Base-by-base conservation (phyloP, 2,888 invertebrate species). In the Latheticus oryzae region DNA sequence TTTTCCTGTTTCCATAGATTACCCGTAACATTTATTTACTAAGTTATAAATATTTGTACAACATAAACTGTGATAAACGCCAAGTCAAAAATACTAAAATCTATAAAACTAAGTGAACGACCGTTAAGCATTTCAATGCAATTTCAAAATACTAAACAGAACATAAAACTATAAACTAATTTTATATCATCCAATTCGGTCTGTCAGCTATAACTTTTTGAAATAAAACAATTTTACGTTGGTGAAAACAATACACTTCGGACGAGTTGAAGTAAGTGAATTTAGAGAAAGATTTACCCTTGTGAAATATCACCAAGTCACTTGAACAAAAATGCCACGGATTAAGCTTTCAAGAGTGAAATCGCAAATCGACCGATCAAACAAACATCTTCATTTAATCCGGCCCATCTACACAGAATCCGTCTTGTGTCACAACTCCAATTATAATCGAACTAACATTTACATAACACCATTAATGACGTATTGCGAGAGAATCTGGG, bases 401-500 rank as follows among this genome's bases (percentile, higher is more conserved):
- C n/a, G n/a, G n/a, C n/a, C n/a, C n/a, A n/a, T n/a, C n/a, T n/a
- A n/a, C n/a, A n/a, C n/a, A n/a, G 33, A 11, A 8, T n/a, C 19
- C 35, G 35, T 13, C 11, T 16, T 42, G 45, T 45, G 47, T 47
- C 35, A 50, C n/a, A n/a, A n/a, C n/a, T 24, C 24, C 24, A 28
- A 28, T 45, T 16, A 47, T 33, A 12, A 33, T 28, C 37, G 9
- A 43, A 43, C 21, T 11, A 26, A 32, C 32, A 50, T 52, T 52
- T 52, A 52, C 52, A 37, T 52, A 52, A 52, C 52, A 52, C 9
- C 32, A 32, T 38, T 17, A 33, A 28, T 28, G 50, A 37, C 26
- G 50, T 47, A 28, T 42, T 42, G 42, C 52, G 52, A 42, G n/a
- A n/a, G 52, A 40, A 52, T 52, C 52, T 40, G 52, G 40, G 30